Evolutionary conservation across 2,113 vertebrate genomes (phyloP).

Genomic region (Oostethus manadensis): DNA sequence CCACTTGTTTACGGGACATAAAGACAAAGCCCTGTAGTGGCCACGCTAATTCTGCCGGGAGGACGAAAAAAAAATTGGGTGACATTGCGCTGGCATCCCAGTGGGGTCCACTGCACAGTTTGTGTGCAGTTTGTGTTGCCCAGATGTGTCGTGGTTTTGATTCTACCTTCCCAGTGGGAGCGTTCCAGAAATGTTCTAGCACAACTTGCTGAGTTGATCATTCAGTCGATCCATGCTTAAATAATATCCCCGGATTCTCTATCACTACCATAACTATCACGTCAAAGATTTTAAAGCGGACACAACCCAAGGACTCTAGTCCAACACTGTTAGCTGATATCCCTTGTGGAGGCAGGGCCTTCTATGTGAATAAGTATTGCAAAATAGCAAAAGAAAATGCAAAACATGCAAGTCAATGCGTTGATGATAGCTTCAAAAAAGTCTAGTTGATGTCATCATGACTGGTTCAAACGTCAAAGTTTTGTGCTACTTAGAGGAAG

Average conservation of each 20-base stretch:
- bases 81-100: conserved; percentile 9
- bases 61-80: neutral
- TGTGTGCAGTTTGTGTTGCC: too few relatives aligned
- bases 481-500: too few relatives aligned
- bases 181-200: conserved; percentile 8
- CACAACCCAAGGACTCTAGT: too few relatives aligned
- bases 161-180: conserved; percentile 4
- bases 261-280: neutral
- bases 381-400: too few relatives aligned
- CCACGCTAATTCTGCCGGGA: neutral
- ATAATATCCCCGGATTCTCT: neutral
- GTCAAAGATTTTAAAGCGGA: too few relatives aligned
- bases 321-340: too few relatives aligned
- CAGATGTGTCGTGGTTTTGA: conserved; percentile 2
- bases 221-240: conserved; percentile 4
- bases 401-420: too few relatives aligned
- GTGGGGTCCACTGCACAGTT: neutral
- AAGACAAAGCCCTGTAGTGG: conserved; percentile 2
- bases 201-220: conserved; percentile 1
- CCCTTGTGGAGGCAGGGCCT: too few relatives aligned
- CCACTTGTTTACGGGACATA: neutral
- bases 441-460: too few relatives aligned
- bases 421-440: too few relatives aligned
- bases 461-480: too few relatives aligned
- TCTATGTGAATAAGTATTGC: too few relatives aligned